Conservation (phyloP, 2,888 invertebrate species). For the Spilosoma lubricipeda region DNA sequence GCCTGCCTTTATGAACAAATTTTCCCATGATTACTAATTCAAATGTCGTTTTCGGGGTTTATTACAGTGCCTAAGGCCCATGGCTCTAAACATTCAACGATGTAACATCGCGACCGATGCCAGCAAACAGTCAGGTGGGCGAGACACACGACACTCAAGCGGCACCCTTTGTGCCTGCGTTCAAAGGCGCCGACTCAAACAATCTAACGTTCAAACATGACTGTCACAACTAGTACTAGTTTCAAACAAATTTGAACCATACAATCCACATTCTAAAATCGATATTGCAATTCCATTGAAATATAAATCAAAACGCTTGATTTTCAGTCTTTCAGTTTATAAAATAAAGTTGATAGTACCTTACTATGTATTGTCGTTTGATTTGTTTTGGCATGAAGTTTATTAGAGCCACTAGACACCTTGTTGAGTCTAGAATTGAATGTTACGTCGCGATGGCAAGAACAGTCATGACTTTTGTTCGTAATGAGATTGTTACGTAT, state of each 20-base stretch:
- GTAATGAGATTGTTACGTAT: constrained; percentile 48
- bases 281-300: constrained; percentile 2
- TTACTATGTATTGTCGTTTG: constrained; percentile 31
- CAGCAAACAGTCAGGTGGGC: constrained; percentile 83
- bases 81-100: constrained; percentile 32
- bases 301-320: background rate
- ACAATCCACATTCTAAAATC: background rate
- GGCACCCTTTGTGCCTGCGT: constrained; percentile 78
- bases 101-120: constrained; percentile 43
- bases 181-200: constrained; percentile 83
- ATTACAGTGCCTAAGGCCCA: constrained; percentile 25
- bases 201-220: constrained; percentile 52
- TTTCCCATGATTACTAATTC: constrained; percentile 25
- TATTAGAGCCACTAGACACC: constrained; percentile 73
- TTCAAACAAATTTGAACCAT: constrained; percentile 30
- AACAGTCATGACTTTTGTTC: constrained; percentile 55
- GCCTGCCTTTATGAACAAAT: constrained; percentile 16
- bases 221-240: constrained; percentile 38
- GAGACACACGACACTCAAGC: constrained; percentile 79
- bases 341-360: constrained; percentile 10
- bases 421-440: constrained; percentile 79
- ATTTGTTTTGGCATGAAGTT: constrained; percentile 39
- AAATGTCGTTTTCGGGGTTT: constrained; percentile 21
- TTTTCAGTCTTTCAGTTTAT: background rate
- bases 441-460: constrained; percentile 66